Evolutionary conservation across 2,797 vertebrate genomes (phyloP), one percentile per base, ranked within the genome.

Genomic region (Myotis myotis): DNA sequence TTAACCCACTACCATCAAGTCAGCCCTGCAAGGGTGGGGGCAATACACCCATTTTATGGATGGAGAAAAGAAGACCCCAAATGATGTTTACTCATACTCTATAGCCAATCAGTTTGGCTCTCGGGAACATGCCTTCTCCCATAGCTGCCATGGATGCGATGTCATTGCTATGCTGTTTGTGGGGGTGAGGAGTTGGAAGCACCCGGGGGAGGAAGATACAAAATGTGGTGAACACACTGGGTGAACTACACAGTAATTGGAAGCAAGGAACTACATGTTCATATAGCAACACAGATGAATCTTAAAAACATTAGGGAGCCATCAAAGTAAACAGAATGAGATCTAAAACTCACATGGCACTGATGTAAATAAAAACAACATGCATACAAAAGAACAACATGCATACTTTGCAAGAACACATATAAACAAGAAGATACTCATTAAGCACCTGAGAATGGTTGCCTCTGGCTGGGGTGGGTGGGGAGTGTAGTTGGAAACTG

Each of bases 371-470:
- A 66, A 86, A 89, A 70, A 49, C 38, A 4, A 30, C 78, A 82
- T 47, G 70, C 36, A 60, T 23, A 41, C 44, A 81, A 85, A 88
- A 89, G 92, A 85, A 80, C 20, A 89, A 20, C 20, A 33, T 83
- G 16, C 53, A 8, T 93, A 60, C 92, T 92, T 90, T 64, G 60
- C 64, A 90, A 92, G 86, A 88, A 86, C 74, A 78, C 44, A 30
- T 44, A 22, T 15, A 44, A 82, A 87, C n/a, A 70, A 82, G 87
- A 78, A 93, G 84, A 76, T 70, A 38, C 30, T 95, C 81, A 94
- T 87, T 91, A 95, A 57, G 74, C 57, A n/a, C 17, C 17, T 75
- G 64, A 70, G 15, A 36, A 51, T 30, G 76, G 57, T 71, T 87
- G 93, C 92, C 72, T 87, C 55, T 44, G 71, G 87, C 92, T 47